Evolutionary conservation across 1,140 invertebrate genomes (phyloP), one percentile per base, ranked within the genome.

Genomic region (Tyrophagus putrescentiae): DNA sequence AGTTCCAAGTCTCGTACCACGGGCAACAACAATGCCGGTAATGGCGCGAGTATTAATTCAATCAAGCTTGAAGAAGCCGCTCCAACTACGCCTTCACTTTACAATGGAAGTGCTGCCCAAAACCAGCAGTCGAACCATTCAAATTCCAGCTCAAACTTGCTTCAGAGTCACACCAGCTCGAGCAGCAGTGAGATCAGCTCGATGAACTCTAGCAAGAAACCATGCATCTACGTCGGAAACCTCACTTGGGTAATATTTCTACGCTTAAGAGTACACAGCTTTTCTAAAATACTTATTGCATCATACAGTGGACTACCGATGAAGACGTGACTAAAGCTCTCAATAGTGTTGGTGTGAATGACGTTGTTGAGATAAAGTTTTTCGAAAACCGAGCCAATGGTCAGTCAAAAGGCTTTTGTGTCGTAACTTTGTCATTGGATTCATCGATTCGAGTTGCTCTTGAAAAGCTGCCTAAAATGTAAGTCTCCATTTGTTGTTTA

Each of bases 381-480:
- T 96, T 97, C 76, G 95, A 99, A 75, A 98, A 99, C 76, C 81
- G 95, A 67, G 87, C 89, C 11, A 99, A 99, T 78, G 96, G 96
- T 28, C 95, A 98, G 72, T 96, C 91, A 0, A 98, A 98, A 78
- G 96, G 96, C 28, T 94, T 94, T 72, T 94, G 90, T 71, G 83
- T 92, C 18, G 82, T 95, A 64, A 87, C 87, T 1, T 75, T 96
- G 48, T 87, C 85, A 13, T 96, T 91, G 0, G 94, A 98, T 67
- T 78, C 80, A 62, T 96, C 93, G 62, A 81, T 91, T 67, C 79
- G 89, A 61, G 77, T 83, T 60, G 84, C 92, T 41, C 81, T 98
- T 79, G 94, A 98, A 57, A 82, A 88, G 64, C 75, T 98, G 39
- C 83, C 87, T 0, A 92, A 93, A 70, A 92, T 89, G 70, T 64